A percentile compares a stretch with the other conserved stretches of the same genome.
Evolutionary conservation across 2,888 invertebrate species (phyloP).

Genomic region (Phaedon cochleariae): DNA sequence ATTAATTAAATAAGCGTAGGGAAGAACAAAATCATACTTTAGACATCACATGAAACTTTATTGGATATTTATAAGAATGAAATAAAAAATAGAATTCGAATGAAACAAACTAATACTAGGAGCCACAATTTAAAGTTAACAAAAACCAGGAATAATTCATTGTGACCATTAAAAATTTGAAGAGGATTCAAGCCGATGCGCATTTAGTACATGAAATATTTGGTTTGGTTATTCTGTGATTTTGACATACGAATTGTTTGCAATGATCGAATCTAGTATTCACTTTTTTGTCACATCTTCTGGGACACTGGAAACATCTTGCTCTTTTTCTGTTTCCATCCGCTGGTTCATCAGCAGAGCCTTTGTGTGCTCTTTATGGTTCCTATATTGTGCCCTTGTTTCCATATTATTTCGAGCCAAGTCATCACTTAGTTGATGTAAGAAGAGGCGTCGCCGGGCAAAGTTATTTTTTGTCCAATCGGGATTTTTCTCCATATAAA

Average conservation of each 20-base stretch:
- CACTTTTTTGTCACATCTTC: slow-evolving; percentile 23
- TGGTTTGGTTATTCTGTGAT: slow-evolving; percentile 12
- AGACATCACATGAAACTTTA: no score
- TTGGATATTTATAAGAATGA: no score
- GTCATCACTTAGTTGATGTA: slow-evolving; percentile 12
- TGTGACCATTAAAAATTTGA: background rate
- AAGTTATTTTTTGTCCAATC: slow-evolving; percentile 10
- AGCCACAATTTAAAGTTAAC: no score
- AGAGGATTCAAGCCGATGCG: slow-evolving; percentile 5
- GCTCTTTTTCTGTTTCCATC: slow-evolving; percentile 18
- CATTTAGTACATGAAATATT: slow-evolving; percentile 8
- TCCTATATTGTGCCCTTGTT: slow-evolving; percentile 10
- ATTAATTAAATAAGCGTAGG: no score
- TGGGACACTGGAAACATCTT: slow-evolving; percentile 23
- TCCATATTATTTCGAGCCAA: slow-evolving; percentile 17
- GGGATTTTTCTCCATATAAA: slow-evolving; percentile 18
- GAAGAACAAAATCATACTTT: no score
- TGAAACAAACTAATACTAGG: no score
- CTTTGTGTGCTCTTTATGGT: slow-evolving; percentile 10
- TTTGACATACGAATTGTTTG: slow-evolving; percentile 23
- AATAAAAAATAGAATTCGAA: no score
- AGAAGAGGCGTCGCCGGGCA: slow-evolving; percentile 1
- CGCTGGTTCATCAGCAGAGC: slow-evolving; percentile 11
- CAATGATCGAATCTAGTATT: slow-evolving; percentile 18
- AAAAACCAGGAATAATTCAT: slow-evolving; percentile 2